Percentiles rank a stretch among this genome's conserved stretches.
Conservation (phyloP, 2,888 invertebrate genomes). For the Ectobius pallidus region DNA sequence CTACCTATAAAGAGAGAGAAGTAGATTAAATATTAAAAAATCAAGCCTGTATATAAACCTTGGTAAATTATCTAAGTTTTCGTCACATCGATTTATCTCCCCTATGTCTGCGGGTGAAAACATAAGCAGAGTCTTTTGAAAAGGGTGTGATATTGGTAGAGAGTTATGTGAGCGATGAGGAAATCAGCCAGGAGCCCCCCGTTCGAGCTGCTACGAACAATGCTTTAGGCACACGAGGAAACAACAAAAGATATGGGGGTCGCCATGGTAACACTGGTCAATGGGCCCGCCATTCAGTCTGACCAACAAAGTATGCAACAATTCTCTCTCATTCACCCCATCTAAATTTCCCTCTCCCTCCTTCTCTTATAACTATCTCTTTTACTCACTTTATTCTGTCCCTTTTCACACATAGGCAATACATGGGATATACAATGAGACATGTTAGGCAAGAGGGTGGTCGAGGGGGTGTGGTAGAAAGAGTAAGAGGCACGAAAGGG, state of each 20-base stretch:
- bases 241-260: constrained; percentile 39
- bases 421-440: constrained; percentile 31
- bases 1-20: too few species aligned
- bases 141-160: constrained; percentile 35
- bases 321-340: too few species aligned
- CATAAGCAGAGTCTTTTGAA: constrained; percentile 9
- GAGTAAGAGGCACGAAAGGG: background rate
- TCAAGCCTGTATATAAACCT: too few species aligned
- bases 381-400: background rate
- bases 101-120: background rate
- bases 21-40: too few species aligned
- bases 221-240: constrained; percentile 28
- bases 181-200: background rate
- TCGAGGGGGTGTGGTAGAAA: background rate
- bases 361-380: constrained; percentile 10
- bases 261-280: constrained; percentile 41
- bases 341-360: too few species aligned
- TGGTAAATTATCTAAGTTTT: too few species aligned
- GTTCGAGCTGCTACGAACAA: constrained; percentile 31
- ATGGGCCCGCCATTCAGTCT: constrained; percentile 38
- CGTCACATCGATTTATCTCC: too few species aligned
- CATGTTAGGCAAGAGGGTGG: constrained; percentile 24
- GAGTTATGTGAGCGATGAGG: background rate
- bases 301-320: constrained; percentile 43
- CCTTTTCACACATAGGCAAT: constrained; percentile 24